A percentile compares a stretch with the other conserved stretches of the same genome.
Evolutionary conservation across 1,140 invertebrate genomes (phyloP).

Genomic region (Lordiphosa clarofinis): DNA sequence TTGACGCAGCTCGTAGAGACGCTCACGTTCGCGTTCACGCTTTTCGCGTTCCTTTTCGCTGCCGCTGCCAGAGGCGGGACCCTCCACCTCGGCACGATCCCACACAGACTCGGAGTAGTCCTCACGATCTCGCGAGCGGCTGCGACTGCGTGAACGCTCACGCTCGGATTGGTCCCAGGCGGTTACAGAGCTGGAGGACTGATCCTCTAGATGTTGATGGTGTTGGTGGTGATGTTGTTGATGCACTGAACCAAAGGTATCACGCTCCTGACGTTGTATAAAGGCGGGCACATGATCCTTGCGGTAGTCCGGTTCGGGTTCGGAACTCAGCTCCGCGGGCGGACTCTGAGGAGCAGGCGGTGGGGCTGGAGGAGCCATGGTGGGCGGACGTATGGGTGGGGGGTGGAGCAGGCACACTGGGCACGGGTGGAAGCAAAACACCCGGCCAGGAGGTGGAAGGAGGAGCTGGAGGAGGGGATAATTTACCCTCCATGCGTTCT

Average conservation of each 20-base stretch:
- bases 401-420: slow-evolving; percentile 78
- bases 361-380: slow-evolving; percentile 83
- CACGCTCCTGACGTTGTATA: slow-evolving; percentile 85
- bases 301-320: slow-evolving; percentile 64
- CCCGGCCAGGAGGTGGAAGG: slow-evolving; percentile 82
- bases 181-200: slow-evolving; percentile 15
- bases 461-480: slow-evolving; percentile 82
- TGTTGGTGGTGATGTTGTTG: slow-evolving; percentile 48
- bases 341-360: slow-evolving; percentile 85
- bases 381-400: slow-evolving; percentile 75
- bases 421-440: slow-evolving; percentile 82
- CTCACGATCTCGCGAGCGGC: slow-evolving; percentile 72
- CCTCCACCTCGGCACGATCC: slow-evolving; percentile 77
- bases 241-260: slow-evolving; percentile 82
- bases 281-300: slow-evolving; percentile 84
- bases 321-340: slow-evolving; percentile 68
- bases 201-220: slow-evolving; percentile 45
- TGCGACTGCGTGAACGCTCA: slow-evolving; percentile 70
- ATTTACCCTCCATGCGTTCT: slow-evolving; percentile 79
- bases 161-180: slow-evolving; percentile 67
- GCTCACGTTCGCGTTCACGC: slow-evolving; percentile 74
- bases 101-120: slow-evolving; percentile 79
- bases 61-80: slow-evolving; percentile 72
- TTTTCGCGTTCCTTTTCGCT: slow-evolving; percentile 78
- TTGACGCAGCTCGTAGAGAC: slow-evolving; percentile 75